A percentile compares a stretch with the other conserved stretches of the same genome.
Evolutionary conservation across 2,888 invertebrate genomes (phyloP).

Genomic region (Odontomyia ornata): DNA sequence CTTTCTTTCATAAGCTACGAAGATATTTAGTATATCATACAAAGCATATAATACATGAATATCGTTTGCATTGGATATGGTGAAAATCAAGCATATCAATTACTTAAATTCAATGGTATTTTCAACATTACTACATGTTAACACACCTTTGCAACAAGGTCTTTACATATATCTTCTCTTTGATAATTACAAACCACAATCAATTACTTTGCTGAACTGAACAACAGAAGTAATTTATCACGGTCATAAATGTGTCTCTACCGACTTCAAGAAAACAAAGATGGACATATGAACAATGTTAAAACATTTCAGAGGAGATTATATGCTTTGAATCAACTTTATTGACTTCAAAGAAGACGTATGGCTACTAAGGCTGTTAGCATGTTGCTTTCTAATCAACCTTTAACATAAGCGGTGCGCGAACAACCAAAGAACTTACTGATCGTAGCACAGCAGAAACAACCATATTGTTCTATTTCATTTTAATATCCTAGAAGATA

Average conservation of each 20-base stretch:
- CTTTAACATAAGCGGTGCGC: background rate
- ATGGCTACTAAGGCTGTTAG: background rate
- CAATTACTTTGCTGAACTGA: background rate
- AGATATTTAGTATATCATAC: no score
- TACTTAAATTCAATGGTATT: no score
- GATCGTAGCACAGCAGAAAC: background rate
- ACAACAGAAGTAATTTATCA: background rate
- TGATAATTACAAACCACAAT: background rate
- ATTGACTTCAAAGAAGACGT: background rate
- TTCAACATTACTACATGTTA: no score
- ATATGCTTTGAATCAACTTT: background rate
- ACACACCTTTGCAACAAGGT: no score
- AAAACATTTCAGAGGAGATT: background rate
- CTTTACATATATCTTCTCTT: no score
- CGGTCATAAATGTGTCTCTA: background rate
- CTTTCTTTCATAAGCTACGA: no score
- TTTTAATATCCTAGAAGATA: no score
- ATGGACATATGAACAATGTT: background rate
- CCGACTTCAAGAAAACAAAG: background rate
- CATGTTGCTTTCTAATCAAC: slow-evolving; percentile 8
- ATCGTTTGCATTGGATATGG: no score
- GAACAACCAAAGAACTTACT: background rate
- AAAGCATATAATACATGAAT: no score
- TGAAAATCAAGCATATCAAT: no score
- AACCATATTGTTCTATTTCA: background rate